These are phyloP conservation scores for Eupeodes corollae DNA, from an alignment of 1,140 invertebrate genomes.

Conservation along the genomic window DNA sequence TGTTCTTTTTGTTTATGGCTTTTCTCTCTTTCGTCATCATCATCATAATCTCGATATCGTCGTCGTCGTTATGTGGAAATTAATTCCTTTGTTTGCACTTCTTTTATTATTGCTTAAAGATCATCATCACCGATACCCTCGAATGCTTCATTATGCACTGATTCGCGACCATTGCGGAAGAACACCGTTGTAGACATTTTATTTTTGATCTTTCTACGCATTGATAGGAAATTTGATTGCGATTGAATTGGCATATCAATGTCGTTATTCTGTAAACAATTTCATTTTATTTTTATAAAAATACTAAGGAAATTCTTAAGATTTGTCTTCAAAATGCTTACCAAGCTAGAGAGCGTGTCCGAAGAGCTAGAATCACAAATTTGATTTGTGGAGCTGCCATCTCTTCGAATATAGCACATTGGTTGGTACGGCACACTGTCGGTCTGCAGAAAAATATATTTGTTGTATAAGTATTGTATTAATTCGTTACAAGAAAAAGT, in stretches of 20 bases:
- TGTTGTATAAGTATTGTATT: conserved; percentile 8
- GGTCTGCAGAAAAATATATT: neutral
- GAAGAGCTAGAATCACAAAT: conserved; percentile 7
- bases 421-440: conserved; percentile 16
- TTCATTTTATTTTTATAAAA: neutral
- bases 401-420: conserved; percentile 46
- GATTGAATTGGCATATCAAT: conserved; percentile 3
- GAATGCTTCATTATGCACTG: conserved; percentile 79
- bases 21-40: too few relatives aligned
- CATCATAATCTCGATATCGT: too few relatives aligned
- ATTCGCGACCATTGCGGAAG: conserved; percentile 50
- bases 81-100: too few relatives aligned
- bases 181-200: conserved; percentile 43
- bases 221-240: conserved; percentile 38
- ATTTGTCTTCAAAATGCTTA: neutral
- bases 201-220: conserved; percentile 45
- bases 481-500: too few relatives aligned
- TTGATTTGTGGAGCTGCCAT: conserved; percentile 29
- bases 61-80: too few relatives aligned
- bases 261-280: neutral
- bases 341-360: conserved; percentile 14
- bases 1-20: too few relatives aligned
- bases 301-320: too few relatives aligned
- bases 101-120: conserved; percentile 40
- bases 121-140: conserved; percentile 85